Conservation (phyloP, 2,888 invertebrate species). For the Mimachlamys varia region DNA sequence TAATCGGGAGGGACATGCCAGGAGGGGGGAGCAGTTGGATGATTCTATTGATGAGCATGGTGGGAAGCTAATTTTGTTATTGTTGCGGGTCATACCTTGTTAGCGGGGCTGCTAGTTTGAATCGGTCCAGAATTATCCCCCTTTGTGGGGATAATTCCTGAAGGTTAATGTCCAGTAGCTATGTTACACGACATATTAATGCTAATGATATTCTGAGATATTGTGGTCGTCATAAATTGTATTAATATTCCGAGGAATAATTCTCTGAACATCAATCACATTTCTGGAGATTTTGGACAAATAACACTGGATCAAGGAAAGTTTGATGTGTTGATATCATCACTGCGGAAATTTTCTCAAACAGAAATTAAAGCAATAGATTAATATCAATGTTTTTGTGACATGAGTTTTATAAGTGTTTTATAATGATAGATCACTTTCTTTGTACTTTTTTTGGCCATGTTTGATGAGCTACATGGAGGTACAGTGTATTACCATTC, state of each 20-base stretch:
- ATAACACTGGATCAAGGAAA: slow-evolving; percentile 4
- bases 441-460: background rate
- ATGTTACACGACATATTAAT: background rate
- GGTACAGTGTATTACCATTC: background rate
- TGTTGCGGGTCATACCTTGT: background rate
- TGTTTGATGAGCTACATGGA: slow-evolving; percentile 1
- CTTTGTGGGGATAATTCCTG: background rate
- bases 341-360: background rate
- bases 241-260: slow-evolving; percentile 28
- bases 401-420: slow-evolving; percentile 22
- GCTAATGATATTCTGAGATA: slow-evolving; percentile 14
- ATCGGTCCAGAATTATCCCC: background rate
- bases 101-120: background rate
- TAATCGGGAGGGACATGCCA: background rate
- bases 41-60: background rate
- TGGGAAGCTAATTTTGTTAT: background rate
- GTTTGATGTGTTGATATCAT: background rate
- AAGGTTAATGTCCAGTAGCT: background rate
- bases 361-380: slow-evolving; percentile 7
- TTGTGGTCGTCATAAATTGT: background rate
- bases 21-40: background rate
- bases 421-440: background rate
- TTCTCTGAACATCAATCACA: slow-evolving; percentile 1
- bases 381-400: background rate
- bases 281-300: slow-evolving; percentile 11